phyloP scores from a whole-genome alignment of 2,113 vertebrate genomes.

The Spea multiplicata region DNA sequence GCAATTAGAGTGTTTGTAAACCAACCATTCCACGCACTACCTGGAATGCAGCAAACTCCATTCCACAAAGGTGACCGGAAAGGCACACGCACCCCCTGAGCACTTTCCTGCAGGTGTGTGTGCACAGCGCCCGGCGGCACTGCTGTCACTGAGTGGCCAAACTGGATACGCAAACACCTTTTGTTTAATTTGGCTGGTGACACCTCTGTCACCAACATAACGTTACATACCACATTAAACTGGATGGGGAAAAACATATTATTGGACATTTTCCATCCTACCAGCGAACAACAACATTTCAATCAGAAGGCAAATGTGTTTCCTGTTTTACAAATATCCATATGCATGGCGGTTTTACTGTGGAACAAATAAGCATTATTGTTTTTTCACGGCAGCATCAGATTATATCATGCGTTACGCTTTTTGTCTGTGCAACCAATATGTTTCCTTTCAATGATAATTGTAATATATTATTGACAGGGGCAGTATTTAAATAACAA shows the following conservation, averaged over 20 bases:
- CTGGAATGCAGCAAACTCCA: too few relatives aligned
- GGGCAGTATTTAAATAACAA: too few relatives aligned
- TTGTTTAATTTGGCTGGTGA: constrained; percentile 31
- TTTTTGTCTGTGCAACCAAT: too few relatives aligned
- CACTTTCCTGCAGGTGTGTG: not conserved
- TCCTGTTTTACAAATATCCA: constrained; percentile 50
- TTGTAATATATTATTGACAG: too few relatives aligned
- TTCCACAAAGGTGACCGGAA: too few relatives aligned
- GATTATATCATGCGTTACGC: too few relatives aligned
- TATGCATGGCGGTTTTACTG: too few relatives aligned
- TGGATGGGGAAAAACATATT: constrained; percentile 41
- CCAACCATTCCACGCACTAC: too few relatives aligned
- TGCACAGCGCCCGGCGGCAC: not conserved
- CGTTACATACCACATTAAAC: constrained; percentile 1
- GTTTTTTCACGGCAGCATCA: too few relatives aligned
- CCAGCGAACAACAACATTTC: constrained; percentile 39
- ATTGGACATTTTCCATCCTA: constrained; percentile 53
- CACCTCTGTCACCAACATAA: constrained; percentile 28
- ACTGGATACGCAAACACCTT: constrained; percentile 24
- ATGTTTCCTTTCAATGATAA: too few relatives aligned
- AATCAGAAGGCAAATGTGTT: constrained; percentile 54
- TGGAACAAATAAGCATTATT: too few relatives aligned
- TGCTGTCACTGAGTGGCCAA: not conserved
- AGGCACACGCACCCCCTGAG: not conserved
- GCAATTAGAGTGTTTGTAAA: too few relatives aligned